phyloP scores from a whole-genome alignment of 2,888 invertebrate species.

The Noctua janthina region DNA sequence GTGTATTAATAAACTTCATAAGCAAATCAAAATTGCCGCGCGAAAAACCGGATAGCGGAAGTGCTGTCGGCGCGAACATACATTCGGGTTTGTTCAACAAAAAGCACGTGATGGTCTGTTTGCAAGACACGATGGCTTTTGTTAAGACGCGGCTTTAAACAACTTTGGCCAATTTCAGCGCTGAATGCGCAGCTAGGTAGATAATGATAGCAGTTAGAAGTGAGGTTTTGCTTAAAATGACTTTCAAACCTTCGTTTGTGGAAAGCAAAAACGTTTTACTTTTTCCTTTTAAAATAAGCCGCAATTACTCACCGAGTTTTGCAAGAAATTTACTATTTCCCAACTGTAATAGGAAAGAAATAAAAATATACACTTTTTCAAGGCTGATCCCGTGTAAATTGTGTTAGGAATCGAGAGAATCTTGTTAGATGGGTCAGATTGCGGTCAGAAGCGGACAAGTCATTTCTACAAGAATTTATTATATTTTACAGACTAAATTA shows the following conservation, averaged over 20 bases:
- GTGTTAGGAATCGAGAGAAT: constrained; percentile 13
- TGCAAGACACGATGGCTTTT: background rate
- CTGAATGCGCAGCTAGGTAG: background rate
- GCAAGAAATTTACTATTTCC: constrained; percentile 20
- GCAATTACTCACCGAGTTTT: background rate
- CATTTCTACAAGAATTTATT: constrained; percentile 7
- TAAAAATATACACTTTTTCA: constrained; percentile 14
- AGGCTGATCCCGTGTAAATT: constrained; percentile 22
- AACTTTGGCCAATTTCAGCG: background rate
- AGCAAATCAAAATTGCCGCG: background rate
- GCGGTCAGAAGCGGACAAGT: background rate
- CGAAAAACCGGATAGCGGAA: background rate
- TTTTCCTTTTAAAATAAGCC: background rate
- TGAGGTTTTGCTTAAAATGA: background rate
- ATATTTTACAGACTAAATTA: background rate
- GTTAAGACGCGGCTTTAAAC: background rate
- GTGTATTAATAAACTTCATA: too few species aligned
- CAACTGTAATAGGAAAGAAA: constrained; percentile 10
- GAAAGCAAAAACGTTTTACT: background rate
- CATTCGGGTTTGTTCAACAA: background rate
- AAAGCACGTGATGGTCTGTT: background rate
- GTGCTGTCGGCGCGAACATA: background rate
- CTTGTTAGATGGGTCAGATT: constrained; percentile 33
- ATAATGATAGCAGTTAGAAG: background rate
- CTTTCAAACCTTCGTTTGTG: background rate